Percentiles rank a stretch among this genome's conserved stretches.
Conservation (phyloP, 2,113 vertebrate genomes). For the Mystacornis crossleyi region DNA sequence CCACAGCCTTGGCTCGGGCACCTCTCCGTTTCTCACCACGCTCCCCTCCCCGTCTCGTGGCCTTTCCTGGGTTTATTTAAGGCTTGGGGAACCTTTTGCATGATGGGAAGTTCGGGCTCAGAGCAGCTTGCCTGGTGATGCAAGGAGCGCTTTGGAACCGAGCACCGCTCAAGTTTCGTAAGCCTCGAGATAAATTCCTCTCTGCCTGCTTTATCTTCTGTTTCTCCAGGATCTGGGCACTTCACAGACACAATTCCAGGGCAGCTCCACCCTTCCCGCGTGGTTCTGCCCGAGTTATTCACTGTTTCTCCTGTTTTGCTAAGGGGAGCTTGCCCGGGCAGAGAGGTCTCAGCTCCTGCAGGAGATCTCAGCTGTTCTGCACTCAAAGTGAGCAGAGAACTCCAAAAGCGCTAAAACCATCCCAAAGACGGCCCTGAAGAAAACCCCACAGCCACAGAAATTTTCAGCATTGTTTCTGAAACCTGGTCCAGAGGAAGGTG, state of each 20-base stretch:
- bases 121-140: neutral
- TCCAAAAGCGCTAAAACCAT: neutral
- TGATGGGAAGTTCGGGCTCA: neutral
- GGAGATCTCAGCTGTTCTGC: neutral
- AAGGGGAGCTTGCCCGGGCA: neutral
- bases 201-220: neutral
- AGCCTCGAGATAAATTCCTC: neutral
- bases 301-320: neutral
- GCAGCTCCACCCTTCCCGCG: neutral
- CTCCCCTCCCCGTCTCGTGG: neutral
- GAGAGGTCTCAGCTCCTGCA: neutral
- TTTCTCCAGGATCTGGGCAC: neutral
- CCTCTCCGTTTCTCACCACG: neutral
- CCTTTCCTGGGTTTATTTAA: constrained; percentile 17
- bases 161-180: neutral
- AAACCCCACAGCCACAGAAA: neutral
- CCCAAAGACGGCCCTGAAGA: neutral
- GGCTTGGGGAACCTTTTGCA: neutral
- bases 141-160: neutral
- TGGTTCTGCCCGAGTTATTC: neutral
- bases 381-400: neutral
- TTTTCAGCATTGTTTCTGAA: neutral
- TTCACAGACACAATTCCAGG: neutral
- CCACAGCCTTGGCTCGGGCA: neutral
- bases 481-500: neutral